Base-by-base conservation (phyloP, 2,888 invertebrate species). In the Parnassius mnemosyne region DNA sequence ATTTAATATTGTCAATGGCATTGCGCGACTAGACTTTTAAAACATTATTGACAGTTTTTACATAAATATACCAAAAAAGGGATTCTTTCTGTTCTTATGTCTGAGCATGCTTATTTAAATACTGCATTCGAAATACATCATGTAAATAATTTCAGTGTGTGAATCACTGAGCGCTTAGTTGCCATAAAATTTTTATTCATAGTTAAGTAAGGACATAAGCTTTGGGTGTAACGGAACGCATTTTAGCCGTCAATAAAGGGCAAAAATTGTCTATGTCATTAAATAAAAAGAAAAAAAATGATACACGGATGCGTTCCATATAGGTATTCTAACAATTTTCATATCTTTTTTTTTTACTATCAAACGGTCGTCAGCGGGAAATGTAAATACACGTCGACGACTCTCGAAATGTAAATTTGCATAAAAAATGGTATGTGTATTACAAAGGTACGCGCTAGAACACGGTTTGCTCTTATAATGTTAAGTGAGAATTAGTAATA, bases 111-210 rank as follows among this genome's bases (percentile, higher is more conserved):
- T 57, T 53, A 11, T 56, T 64, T 58, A 61, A 53, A 60, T 50
- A 52, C 55, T 60, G 65, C 66, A 62, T 57, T 64, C 41, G 44
- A 66, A 66, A 56, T 64, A 60, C 66, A 73, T 68, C 75, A 75
- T 89, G 89, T 89, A 89, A 83, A 89, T 90, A 89, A 80, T 74
- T 75, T 89, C 87, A 83, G 88, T 86, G 86, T 86, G 86, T 68
- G 69, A 66, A 67, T 69, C 87, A 84, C 89, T 89, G 89, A 86
- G 76, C 80, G 88, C 87, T 87, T 89, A 84, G 90, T 89, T 89
- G 90, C 90, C 90, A 91, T 91, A 91, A 85, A 87, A 85, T 81
- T 84, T 77, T 78, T 85, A 85, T 83, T 83, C 80, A 81, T 90
- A 89, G 88, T 84, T 79, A 84, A 83, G 83, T 85, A 81, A 82